phyloP scores from a whole-genome alignment of 2,888 invertebrate species.

The Ectemnius continuus region DNA sequence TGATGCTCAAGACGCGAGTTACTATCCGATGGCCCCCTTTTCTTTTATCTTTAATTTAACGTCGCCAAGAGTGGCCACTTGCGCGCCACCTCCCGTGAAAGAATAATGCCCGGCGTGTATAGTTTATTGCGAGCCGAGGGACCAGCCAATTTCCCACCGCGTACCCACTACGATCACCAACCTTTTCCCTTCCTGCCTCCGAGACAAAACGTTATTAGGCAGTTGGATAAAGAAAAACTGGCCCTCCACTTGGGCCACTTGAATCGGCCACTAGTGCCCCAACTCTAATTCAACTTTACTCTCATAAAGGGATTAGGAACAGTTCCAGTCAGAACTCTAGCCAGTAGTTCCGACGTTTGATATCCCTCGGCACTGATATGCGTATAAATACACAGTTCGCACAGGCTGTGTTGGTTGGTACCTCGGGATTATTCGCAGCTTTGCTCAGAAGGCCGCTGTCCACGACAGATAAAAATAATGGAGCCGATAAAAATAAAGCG shows the following conservation, averaged over 20 bases:
- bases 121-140: not conserved
- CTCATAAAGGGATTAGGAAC: not conserved
- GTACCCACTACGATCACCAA: not conserved
- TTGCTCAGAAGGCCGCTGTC: too few relatives aligned
- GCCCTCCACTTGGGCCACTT: too few relatives aligned
- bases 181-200: slow-evolving; percentile 17
- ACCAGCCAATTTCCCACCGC: slow-evolving; percentile 1
- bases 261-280: too few relatives aligned
- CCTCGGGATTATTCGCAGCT: too few relatives aligned
- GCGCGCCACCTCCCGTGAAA: not conserved
- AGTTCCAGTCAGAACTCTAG: too few relatives aligned
- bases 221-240: too few relatives aligned
- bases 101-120: not conserved
- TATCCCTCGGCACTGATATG: too few relatives aligned
- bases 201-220: slow-evolving; percentile 5
- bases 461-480: slow-evolving; percentile 1
- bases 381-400: too few relatives aligned
- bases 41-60: slow-evolving; percentile 13
- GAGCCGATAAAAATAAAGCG: not conserved
- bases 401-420: too few relatives aligned
- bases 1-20: too few relatives aligned
- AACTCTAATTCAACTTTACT: slow-evolving; percentile 28
- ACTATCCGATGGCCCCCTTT: not conserved
- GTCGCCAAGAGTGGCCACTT: not conserved
- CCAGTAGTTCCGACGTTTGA: too few relatives aligned